Base-by-base conservation (phyloP, 2,888 invertebrate genomes). In the Calliopum simillimum region DNA sequence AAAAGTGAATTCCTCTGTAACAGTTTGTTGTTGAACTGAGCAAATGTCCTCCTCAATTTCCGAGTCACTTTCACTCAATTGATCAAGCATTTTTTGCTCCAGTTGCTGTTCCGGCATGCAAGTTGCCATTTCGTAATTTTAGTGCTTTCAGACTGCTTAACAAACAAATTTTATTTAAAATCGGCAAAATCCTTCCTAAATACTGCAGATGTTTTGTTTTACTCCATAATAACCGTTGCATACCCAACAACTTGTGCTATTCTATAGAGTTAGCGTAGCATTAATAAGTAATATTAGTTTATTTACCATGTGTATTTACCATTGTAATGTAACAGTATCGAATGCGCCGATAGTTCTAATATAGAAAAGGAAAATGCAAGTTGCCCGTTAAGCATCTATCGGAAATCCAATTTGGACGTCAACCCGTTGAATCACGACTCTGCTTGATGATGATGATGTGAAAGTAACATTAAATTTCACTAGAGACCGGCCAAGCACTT, bases 221-320 rank as follows among this genome's bases (percentile, higher is more conserved):
- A n/a, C n/a, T 0, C 96, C 96, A 84, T 97, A 97, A 84, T 94
- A 97, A n/a, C 97, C 97, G 86, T 94, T 93, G 82, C 97, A 97
- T 69, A 94, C 90, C 80, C 92, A 92, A 84, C 97, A 97, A 3
- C 84, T 83, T 21, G 80, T 74, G 68, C 82, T 84, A 67, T 82
- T 81, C 86, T 86, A 68, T 41, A 70, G 74, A 53, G 53, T 71
- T 55, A n/a, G n/a, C n/a, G n/a, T 73, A 71, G 8, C 69, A 67
- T 47, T 69, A 72, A 11, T 69, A 63, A 44, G 73, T 68, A 68
- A 68, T 71, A 73, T 73, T 56, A 12, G 6, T 4, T n/a, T 46
- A 14, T 49, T 16, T 0, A 13, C 44, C 13, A 25, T 33, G n/a
- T 23, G 12, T 21, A n/a, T n/a, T n/a, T n/a, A n/a, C n/a, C n/a